Conservation (phyloP, 2,888 invertebrate species). For the Neoaliturus tenellus region DNA sequence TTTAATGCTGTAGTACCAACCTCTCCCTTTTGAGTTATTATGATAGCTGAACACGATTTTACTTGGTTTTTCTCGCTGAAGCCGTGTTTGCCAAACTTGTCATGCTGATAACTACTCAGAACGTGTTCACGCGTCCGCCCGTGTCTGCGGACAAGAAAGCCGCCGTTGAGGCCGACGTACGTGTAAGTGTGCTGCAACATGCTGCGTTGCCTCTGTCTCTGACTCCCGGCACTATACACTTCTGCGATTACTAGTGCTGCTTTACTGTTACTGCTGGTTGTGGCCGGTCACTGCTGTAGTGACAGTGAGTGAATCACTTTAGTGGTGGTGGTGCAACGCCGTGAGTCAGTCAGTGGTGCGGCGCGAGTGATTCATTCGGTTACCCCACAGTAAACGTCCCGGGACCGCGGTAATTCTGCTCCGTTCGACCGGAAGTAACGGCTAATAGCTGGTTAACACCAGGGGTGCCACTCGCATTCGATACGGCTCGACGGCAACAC, state of each 20-base stretch:
- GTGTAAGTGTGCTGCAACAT: neutral
- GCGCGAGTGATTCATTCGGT: neutral
- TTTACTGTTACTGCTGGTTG: too few species aligned
- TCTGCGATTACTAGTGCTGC: neutral
- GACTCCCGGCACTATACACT: neutral
- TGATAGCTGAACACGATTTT: too few species aligned
- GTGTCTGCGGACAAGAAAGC: neutral
- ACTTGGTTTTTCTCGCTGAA: too few species aligned
- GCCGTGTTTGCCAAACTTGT: too few species aligned
- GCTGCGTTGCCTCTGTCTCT: neutral
- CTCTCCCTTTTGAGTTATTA: too few species aligned
- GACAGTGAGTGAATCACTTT: neutral
- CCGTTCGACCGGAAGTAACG: neutral
- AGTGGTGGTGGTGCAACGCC: neutral
- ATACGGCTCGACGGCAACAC: too few species aligned
- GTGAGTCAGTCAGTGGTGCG: neutral
- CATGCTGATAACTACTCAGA: neutral
- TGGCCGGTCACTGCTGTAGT: neutral
- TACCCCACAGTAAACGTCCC: neutral
- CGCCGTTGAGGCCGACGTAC: neutral
- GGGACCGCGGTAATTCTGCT: neutral
- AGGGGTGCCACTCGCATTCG: neutral
- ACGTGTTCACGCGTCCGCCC: neutral
- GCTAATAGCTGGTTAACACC: slow-evolving; percentile 8
- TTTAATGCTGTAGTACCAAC: too few species aligned